Base-by-base conservation (phyloP, 2,113 vertebrate species). In the Microtus oregoni region DNA sequence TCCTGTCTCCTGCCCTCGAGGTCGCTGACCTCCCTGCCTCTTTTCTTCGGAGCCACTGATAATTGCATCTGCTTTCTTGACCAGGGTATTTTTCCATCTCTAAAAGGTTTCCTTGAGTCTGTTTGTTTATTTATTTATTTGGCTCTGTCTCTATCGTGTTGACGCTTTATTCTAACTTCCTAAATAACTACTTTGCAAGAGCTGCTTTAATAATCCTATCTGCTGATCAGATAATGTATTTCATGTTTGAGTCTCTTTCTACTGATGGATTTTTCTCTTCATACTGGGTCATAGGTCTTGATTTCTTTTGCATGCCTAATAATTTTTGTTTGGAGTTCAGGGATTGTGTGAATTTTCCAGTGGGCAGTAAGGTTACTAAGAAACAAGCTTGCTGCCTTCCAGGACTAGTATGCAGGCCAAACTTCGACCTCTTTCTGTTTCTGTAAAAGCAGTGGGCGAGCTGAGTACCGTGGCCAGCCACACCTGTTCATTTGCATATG, bases 221-320 rank as follows among this genome's bases (percentile, higher is more conserved):
- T 65, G 58, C 28, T 58, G 79, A 87, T 70, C 65, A 82, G 61
- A 86, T 94, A 26, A 68, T 91, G 41, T 68, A 20, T 13, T 79
- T 86, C 26, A 76, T 77, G 76, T 85, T 3, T 9, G 32, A 26
- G 22, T 85, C 82, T 94, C 12, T 91, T 97, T 96, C 85, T 94
- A 55, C 78, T 50, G 35, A 79, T 41, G 76, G 50, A 38, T 41
- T 92, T 96, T 96, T 92, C 52, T 86, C 17, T 77, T 95, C 76
- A 65, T 75, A 50, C 11, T 41, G n/a, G 76, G 11, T 44, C 11
- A 82, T 8, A 87, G 65, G 75, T 61, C 70, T 81, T n/a, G 61
- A 15, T 95, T 88, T 73, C 78, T 89, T 92, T 79, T 89, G 24
- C 38, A 83, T 82, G 63, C 68, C 86, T 96, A n/a, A 28, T 79